Evolutionary conservation across 2,113 vertebrate species (phyloP).

Genomic region (Apaloderma vittatum): DNA sequence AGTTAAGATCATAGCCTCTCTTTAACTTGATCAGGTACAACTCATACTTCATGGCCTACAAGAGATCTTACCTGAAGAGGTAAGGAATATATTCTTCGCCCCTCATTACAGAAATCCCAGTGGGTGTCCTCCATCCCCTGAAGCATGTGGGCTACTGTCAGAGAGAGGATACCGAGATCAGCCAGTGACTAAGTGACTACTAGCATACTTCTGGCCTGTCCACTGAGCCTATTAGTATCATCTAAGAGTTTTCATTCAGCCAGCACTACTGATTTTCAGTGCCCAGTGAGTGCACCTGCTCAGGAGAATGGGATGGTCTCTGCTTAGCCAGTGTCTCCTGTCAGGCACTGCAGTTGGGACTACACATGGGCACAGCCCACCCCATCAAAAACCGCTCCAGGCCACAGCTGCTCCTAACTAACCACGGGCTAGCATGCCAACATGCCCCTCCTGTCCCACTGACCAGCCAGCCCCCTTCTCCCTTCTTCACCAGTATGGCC

Average conservation of each 20-base stretch:
- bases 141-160: neutral
- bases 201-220: neutral
- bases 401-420: neutral
- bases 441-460: neutral
- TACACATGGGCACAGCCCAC: neutral
- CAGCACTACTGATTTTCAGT: neutral
- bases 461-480: neutral
- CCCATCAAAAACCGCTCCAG: neutral
- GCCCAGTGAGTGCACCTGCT: neutral
- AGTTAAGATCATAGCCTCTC: neutral
- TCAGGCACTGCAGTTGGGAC: neutral
- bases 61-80: neutral
- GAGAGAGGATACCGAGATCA: neutral
- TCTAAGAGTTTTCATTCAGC: neutral
- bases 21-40: neutral
- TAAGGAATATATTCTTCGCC: neutral
- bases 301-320: neutral
- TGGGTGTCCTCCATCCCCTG: neutral
- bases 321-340: neutral
- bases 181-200: rapidly evolving
- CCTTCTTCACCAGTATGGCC: too few species aligned
- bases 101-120: neutral
- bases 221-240: neutral
- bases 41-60: neutral
- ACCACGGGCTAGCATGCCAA: neutral